Conservation (phyloP, 2,888 invertebrate species). For the Eupsilia transversa region DNA sequence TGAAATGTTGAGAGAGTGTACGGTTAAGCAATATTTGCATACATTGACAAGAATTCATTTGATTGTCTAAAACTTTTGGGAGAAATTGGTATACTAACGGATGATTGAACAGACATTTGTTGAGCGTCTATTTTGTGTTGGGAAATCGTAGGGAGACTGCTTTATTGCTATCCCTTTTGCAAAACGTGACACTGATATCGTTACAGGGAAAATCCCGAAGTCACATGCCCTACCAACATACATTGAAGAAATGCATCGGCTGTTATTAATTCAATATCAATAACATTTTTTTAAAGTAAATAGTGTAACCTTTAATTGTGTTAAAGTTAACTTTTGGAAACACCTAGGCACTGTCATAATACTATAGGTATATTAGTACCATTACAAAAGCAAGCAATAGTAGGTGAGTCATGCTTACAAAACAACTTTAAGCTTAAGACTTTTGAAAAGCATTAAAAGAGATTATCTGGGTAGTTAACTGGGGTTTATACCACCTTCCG, state of each 20-base stretch:
- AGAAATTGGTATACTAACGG: no score
- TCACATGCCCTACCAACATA: neutral
- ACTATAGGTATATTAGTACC: no score
- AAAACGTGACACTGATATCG: neutral
- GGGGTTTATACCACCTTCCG: no score
- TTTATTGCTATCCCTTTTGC: no score
- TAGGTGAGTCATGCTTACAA: no score
- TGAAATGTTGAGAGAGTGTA: neutral
- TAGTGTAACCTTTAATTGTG: neutral
- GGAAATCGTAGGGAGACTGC: no score
- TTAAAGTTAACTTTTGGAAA: neutral
- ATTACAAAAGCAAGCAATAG: no score
- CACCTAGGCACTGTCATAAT: neutral
- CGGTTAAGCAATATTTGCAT: neutral
- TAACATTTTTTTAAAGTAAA: neutral
- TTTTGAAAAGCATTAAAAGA: neutral
- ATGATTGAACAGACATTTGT: no score
- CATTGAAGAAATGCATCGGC: neutral
- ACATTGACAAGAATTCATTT: no score
- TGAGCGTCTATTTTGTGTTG: no score
- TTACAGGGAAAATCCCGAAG: neutral
- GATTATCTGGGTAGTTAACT: neutral
- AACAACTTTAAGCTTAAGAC: no score
- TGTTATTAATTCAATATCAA: neutral
- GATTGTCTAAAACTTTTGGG: no score